A percentile compares a stretch with the other conserved stretches of the same genome.
Evolutionary conservation across 2,113 vertebrate species (phyloP).

Genomic region (Clarias macrocephalus): DNA sequence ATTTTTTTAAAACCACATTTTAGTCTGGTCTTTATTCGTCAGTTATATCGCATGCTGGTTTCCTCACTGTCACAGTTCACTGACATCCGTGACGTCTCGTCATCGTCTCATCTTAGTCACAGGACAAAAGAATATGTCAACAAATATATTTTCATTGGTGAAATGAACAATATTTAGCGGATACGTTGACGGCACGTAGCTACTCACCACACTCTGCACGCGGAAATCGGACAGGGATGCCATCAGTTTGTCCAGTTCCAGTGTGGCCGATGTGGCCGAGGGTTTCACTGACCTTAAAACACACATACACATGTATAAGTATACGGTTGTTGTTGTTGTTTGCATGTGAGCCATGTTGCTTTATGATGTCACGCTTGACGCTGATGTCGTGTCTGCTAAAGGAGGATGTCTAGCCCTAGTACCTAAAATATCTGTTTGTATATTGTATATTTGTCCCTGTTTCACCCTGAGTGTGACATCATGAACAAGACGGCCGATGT

Average conservation of each 20-base stretch:
- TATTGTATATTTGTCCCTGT: neutral
- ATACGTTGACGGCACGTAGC: neutral
- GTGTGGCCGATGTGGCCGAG: constrained; percentile 86
- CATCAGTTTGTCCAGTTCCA: constrained; percentile 91
- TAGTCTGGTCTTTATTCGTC: too few relatives aligned
- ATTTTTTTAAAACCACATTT: too few relatives aligned
- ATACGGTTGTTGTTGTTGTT: too few relatives aligned
- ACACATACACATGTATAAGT: neutral
- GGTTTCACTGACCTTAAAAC: constrained; percentile 71
- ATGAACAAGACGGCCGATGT: neutral
- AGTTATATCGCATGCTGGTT: too few relatives aligned
- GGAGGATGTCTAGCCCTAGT: neutral
- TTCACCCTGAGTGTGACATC: neutral
- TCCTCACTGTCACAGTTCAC: too few relatives aligned
- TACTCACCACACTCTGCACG: constrained; percentile 84
- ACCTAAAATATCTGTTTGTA: neutral
- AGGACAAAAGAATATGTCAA: too few relatives aligned
- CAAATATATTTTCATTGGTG: too few relatives aligned
- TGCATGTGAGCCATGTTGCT: neutral
- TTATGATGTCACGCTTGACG: neutral
- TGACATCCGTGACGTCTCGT: too few relatives aligned
- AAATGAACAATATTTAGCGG: neutral
- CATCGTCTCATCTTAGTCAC: too few relatives aligned
- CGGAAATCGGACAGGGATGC: constrained; percentile 90
- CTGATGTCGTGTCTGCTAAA: too few relatives aligned